Evolutionary conservation across 2,888 invertebrate species (phyloP).

Genomic region (Anoplius nigerrimus): DNA sequence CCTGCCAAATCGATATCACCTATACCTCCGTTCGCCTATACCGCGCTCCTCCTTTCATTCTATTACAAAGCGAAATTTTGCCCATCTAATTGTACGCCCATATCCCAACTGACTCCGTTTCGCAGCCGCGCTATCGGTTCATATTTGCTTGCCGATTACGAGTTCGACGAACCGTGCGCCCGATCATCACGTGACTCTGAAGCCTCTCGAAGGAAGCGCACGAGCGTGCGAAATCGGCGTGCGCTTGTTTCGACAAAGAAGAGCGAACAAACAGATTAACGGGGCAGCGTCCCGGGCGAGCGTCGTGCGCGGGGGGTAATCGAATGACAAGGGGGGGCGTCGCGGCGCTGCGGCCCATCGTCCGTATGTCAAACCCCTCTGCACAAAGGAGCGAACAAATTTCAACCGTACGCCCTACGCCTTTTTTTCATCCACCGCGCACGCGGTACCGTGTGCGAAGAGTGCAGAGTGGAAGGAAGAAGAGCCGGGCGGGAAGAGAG

Average conservation of each 20-base stretch:
- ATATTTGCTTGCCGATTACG: not conserved
- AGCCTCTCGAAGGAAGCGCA: constrained; percentile 38
- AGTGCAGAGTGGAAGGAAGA: not conserved
- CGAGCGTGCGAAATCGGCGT: constrained; percentile 48
- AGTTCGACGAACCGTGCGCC: not conserved
- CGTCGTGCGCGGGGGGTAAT: constrained; percentile 23
- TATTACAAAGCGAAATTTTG: not conserved
- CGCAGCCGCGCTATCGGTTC: not conserved
- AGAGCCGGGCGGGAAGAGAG: constrained; percentile 18
- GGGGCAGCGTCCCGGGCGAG: constrained; percentile 43
- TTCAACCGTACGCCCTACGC: constrained; percentile 27
- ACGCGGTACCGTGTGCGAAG: not conserved
- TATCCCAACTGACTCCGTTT: not conserved
- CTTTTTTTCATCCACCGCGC: constrained; percentile 33
- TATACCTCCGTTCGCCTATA: constrained; percentile 22
- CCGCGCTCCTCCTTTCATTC: constrained; percentile 14
- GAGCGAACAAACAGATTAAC: constrained; percentile 63
- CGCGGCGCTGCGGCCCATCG: constrained; percentile 54
- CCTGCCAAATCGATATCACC: constrained; percentile 41
- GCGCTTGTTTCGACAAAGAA: constrained; percentile 56
- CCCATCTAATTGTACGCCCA: not conserved
- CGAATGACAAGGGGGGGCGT: constrained; percentile 50
- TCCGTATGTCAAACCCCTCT: constrained; percentile 68
- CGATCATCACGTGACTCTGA: constrained; percentile 5
- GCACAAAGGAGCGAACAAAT: constrained; percentile 48